Conservation (phyloP, 2,888 invertebrate species). For the Diogma glabrata region DNA sequence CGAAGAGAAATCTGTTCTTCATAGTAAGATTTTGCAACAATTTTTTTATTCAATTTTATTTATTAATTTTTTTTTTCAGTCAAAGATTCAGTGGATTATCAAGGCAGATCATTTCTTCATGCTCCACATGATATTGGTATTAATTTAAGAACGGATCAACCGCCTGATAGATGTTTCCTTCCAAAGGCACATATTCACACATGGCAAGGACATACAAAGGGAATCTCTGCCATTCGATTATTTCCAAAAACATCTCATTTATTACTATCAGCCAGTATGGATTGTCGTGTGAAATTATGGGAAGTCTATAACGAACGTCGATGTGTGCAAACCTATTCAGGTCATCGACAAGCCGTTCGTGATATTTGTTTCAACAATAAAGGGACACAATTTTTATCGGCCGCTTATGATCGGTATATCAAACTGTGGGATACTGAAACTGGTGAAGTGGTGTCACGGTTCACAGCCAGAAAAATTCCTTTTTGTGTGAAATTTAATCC, state of each 20-base stretch:
- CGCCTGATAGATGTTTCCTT: constrained; percentile 90
- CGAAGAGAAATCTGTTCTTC: constrained; percentile 90
- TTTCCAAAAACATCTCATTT: constrained; percentile 91
- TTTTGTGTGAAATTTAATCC: constrained; percentile 98
- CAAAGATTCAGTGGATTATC: constrained; percentile 89
- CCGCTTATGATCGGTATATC: constrained; percentile 85
- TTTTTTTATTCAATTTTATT: no score
- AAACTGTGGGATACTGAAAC: constrained; percentile 99
- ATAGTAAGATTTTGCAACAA: constrained; percentile 55
- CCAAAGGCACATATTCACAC: constrained; percentile 94
- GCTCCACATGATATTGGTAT: constrained; percentile 88
- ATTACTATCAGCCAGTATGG: constrained; percentile 92
- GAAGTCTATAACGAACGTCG: constrained; percentile 93
- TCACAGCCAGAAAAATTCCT: constrained; percentile 92
- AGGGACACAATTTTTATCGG: constrained; percentile 87
- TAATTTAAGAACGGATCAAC: constrained; percentile 71
- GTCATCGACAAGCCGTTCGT: constrained; percentile 92
- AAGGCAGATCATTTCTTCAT: constrained; percentile 89
- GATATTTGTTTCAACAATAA: constrained; percentile 93
- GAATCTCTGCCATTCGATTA: constrained; percentile 89
- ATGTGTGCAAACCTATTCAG: constrained; percentile 87
- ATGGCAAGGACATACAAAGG: constrained; percentile 96
- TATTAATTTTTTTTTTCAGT: constrained; percentile 61
- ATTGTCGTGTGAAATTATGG: constrained; percentile 95
- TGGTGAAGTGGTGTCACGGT: constrained; percentile 72